A percentile compares a stretch with the other conserved stretches of the same genome.
Conservation (phyloP, 2,888 invertebrate genomes). For the Fragum sueziense region DNA sequence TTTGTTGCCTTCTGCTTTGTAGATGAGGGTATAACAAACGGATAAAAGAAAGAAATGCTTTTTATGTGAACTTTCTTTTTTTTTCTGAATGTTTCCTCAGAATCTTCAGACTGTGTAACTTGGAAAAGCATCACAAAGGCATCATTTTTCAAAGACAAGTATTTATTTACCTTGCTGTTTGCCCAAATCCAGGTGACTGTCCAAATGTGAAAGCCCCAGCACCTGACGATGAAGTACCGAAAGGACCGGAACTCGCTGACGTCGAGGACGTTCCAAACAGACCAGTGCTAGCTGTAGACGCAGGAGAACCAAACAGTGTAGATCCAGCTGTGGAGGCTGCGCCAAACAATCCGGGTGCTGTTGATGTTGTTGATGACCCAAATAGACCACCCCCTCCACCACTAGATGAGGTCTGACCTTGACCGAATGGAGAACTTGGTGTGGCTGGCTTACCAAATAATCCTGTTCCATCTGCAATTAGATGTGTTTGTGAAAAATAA, state of each 20-base stretch:
- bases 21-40: too few relatives aligned
- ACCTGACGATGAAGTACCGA: slow-evolving; percentile 20
- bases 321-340: slow-evolving; percentile 30
- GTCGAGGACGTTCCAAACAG: slow-evolving; percentile 57
- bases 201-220: slow-evolving; percentile 55
- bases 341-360: slow-evolving; percentile 37
- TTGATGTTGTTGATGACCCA: slow-evolving; percentile 14
- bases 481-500: too few relatives aligned
- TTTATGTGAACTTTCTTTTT: too few relatives aligned
- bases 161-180: slow-evolving; percentile 48
- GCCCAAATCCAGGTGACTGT: slow-evolving; percentile 62
- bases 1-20: too few relatives aligned
- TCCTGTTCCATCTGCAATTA: not conserved
- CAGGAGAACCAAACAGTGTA: slow-evolving; percentile 41
- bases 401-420: not conserved
- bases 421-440: slow-evolving; percentile 6
- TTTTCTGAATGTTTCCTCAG: too few relatives aligned
- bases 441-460: slow-evolving; percentile 18
- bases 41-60: not conserved
- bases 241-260: slow-evolving; percentile 30
- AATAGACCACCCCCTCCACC: not conserved
- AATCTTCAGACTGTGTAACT: too few relatives aligned
- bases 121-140: too few relatives aligned
- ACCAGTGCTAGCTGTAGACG: slow-evolving; percentile 30
- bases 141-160: too few relatives aligned